These are phyloP conservation scores for Pterocles burchelli DNA, from an alignment of 2,113 vertebrate genomes.

Conservation along the genomic window DNA sequence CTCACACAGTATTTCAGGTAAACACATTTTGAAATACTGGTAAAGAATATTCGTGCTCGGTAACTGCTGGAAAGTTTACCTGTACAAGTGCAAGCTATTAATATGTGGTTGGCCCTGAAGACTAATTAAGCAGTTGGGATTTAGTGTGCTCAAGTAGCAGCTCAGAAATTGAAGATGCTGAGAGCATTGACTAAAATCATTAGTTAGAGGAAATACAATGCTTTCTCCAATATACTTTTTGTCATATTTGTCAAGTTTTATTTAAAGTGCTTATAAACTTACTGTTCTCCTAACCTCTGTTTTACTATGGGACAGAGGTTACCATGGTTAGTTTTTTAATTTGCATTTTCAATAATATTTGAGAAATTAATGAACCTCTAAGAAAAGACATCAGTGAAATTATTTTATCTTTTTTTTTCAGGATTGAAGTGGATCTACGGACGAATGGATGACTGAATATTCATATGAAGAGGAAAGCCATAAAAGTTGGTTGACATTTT, in stretches of 20 bases:
- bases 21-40: background rate
- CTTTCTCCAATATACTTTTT: background rate
- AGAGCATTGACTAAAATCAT: background rate
- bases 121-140: background rate
- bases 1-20: background rate
- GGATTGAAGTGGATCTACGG: slow-evolving; percentile 70
- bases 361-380: background rate
- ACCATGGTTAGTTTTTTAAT: background rate
- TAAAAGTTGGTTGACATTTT: slow-evolving; percentile 74
- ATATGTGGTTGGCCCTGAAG: background rate
- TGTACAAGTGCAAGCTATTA: background rate
- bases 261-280: background rate
- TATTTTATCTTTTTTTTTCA: slow-evolving; percentile 44
- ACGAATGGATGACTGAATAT: slow-evolving; percentile 74
- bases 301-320: background rate
- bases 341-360: background rate
- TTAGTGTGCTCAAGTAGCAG: background rate
- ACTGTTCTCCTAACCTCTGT: background rate
- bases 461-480: slow-evolving; percentile 78
- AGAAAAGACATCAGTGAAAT: background rate
- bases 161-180: background rate
- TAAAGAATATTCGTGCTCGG: fast-evolving
- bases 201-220: background rate
- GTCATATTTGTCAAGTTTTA: background rate
- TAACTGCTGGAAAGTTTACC: background rate